A percentile compares a stretch with the other conserved stretches of the same genome.
These are phyloP conservation scores for Acanthornis magna DNA, from an alignment of 2,797 vertebrate genomes.

Conservation along the genomic window DNA sequence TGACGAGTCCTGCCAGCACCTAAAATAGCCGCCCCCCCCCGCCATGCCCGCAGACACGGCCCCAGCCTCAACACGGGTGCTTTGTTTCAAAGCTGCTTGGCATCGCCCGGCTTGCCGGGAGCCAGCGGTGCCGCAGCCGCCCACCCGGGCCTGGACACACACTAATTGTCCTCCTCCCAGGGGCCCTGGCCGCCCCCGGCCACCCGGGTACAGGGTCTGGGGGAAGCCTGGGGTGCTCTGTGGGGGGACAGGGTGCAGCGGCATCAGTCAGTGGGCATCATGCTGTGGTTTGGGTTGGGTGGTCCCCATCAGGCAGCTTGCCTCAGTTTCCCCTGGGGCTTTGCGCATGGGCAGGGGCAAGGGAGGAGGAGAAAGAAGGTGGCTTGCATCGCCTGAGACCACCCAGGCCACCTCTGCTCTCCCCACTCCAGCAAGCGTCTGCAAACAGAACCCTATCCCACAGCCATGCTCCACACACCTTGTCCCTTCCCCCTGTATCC, in stretches of 20 bases:
- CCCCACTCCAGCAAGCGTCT: neutral
- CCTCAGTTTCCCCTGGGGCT: neutral
- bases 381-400: neutral
- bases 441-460: neutral
- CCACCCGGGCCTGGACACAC: conserved; percentile 22
- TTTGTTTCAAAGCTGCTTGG: conserved; percentile 60
- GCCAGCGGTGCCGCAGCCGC: conserved; percentile 68
- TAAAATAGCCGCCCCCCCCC: conserved; percentile 6
- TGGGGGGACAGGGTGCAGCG: neutral
- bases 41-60: neutral
- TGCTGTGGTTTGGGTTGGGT: accelerated
- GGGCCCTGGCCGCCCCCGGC: neutral
- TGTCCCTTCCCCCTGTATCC: neutral
- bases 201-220: neutral
- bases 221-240: neutral
- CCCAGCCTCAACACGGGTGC: conserved; percentile 52
- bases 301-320: neutral
- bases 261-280: neutral
- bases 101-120: neutral
- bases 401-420: neutral
- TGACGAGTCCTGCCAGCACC: conserved; percentile 15
- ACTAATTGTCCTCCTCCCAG: conserved; percentile 9
- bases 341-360: neutral
- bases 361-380: neutral
- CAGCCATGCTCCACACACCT: neutral